Evolutionary conservation across 2,888 invertebrate genomes (phyloP).

Genomic region (Antheraea yamamai): DNA sequence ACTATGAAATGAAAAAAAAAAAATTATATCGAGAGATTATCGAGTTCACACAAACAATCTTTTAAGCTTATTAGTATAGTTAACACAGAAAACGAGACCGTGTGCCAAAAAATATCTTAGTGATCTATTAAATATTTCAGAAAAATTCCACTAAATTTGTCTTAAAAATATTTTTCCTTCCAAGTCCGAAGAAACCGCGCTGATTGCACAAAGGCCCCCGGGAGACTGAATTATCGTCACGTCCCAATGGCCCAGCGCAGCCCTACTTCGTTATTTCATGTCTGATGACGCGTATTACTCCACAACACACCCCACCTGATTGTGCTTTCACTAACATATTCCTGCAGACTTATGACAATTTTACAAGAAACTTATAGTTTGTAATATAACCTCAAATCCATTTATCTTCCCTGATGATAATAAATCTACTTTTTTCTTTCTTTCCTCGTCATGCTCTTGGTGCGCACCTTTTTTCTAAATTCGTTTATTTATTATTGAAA

Average conservation of each 20-base stretch:
- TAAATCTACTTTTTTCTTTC: not conserved
- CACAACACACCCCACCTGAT: slow-evolving; percentile 38
- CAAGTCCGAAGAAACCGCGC: slow-evolving; percentile 71
- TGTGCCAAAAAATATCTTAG: not conserved
- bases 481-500: no score
- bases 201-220: slow-evolving; percentile 80
- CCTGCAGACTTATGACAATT: slow-evolving; percentile 8
- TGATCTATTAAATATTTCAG: slow-evolving; percentile 2
- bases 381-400: not conserved
- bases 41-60: no score
- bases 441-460: not conserved
- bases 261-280: slow-evolving; percentile 71
- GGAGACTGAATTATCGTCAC: slow-evolving; percentile 76
- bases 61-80: not conserved
- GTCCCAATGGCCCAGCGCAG: slow-evolving; percentile 47
- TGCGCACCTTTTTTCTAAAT: no score
- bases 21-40: no score
- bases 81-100: not conserved
- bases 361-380: not conserved
- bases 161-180: slow-evolving; percentile 47
- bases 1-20: no score
- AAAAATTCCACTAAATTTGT: slow-evolving; percentile 41
- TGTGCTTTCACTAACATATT: slow-evolving; percentile 38
- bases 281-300: slow-evolving; percentile 41
- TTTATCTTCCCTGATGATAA: not conserved